Conservation (phyloP, 2,888 invertebrate genomes). For the Schrankia costaestrigalis region DNA sequence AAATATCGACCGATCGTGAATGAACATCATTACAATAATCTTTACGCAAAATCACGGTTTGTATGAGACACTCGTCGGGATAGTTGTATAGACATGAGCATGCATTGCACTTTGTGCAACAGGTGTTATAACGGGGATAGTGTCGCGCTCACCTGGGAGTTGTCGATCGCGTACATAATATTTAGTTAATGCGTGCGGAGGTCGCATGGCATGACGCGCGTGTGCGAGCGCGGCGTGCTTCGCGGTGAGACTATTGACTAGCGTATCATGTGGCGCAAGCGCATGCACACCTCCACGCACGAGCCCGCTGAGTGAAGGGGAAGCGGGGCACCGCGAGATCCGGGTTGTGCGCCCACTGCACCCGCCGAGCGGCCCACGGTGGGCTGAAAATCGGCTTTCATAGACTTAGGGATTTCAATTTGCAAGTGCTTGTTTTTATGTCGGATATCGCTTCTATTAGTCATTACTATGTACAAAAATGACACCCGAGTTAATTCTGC, state of each 20-base stretch:
- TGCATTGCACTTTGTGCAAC: constrained; percentile 20
- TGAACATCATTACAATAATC: constrained; percentile 62
- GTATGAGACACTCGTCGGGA: too few species aligned
- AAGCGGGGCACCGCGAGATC: constrained; percentile 76
- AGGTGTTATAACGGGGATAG: constrained; percentile 36
- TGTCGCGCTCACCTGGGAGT: constrained; percentile 74
- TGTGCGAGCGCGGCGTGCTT: constrained; percentile 60
- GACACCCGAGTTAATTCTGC: too few species aligned
- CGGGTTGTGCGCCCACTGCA: constrained; percentile 78
- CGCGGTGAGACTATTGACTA: constrained; percentile 65
- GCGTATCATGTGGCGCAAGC: constrained; percentile 41
- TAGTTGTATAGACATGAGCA: constrained; percentile 24
- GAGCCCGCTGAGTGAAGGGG: constrained; percentile 74
- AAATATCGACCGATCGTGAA: constrained; percentile 64
- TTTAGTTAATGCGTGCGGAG: constrained; percentile 56
- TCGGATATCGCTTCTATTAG: too few species aligned
- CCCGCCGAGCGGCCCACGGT: constrained; percentile 59
- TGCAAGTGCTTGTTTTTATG: too few species aligned
- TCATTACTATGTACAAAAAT: too few species aligned
- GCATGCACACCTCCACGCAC: constrained; percentile 62
- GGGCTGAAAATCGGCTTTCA: too few species aligned
- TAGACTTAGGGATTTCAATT: too few species aligned
- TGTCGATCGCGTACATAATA: constrained; percentile 77
- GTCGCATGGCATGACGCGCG: constrained; percentile 59
- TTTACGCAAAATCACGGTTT: too few species aligned